phyloP scores from a whole-genome alignment of 2,888 invertebrate species.

The Nomada ruficornis region DNA sequence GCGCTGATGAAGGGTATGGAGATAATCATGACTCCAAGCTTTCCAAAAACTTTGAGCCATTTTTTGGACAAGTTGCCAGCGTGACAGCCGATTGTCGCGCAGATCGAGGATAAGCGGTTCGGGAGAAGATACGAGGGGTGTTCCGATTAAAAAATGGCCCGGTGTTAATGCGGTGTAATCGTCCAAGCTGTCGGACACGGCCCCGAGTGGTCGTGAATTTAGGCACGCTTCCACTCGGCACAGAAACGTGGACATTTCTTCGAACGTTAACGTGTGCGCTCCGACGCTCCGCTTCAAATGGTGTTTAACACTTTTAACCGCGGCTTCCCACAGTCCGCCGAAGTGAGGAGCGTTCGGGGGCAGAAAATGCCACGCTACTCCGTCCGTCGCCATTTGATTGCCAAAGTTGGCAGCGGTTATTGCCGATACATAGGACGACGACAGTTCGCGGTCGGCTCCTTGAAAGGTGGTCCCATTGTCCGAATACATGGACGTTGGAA shows the following conservation, averaged over 20 bases:
- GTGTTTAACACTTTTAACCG: not conserved
- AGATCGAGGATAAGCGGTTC: not conserved
- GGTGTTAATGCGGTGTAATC: not conserved
- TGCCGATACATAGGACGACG: not conserved
- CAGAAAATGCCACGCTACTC: not conserved
- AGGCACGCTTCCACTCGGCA: constrained; percentile 13
- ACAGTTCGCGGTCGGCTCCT: constrained; percentile 9
- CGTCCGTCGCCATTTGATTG: not conserved
- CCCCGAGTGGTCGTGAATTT: constrained; percentile 1
- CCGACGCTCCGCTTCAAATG: constrained; percentile 1
- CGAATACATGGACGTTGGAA: not conserved
- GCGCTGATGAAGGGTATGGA: constrained; percentile 4
- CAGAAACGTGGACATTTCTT: not conserved
- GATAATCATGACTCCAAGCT: constrained; percentile 2
- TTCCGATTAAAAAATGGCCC: constrained; percentile 15
- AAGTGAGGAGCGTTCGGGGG: constrained; percentile 17
- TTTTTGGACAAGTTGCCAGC: constrained; percentile 7
- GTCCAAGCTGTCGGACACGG: not conserved
- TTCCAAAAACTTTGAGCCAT: constrained; percentile 7
- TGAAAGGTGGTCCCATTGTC: constrained; percentile 21
- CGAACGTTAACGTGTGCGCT: not conserved
- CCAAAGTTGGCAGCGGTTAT: not conserved
- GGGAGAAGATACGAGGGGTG: not conserved
- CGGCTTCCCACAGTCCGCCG: not conserved
- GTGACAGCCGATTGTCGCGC: not conserved